Evolutionary conservation across 2,113 vertebrate species (phyloP), one percentile per base, ranked within the genome.

Genomic region (Eudyptes chrysolophus): DNA sequence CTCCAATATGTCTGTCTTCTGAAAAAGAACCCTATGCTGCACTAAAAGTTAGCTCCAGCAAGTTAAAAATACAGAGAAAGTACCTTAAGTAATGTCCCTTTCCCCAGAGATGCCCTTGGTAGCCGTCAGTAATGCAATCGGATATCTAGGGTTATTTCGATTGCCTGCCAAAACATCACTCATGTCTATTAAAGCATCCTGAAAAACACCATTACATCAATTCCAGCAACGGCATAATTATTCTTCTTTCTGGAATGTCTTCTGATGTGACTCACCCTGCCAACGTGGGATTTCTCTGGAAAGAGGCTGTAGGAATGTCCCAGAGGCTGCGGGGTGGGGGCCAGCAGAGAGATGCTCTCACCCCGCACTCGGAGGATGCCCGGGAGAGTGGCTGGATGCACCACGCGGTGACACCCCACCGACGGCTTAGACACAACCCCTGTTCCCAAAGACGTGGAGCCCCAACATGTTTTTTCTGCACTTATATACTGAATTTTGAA

Each of bases 121-220:
- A 97, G 97, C 93, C 94, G 97, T 97, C 95, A 68, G 90, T 96
- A 97, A 97, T 79, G 92, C 96, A 98, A 97, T 97, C 96, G 97
- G 97, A 97, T 97, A 98, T 96, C 94, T 92, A 96, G 96, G 95
- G 96, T 94, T 97, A 95, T 92, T 98, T 97, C 94, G n/a, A 93
- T 78, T 95, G 97, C 91, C 96, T 98, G 97, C 97, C 97, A 98
- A 98, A 98, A 97, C 94, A 98, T 97, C 95, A 94, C 97, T 98
- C 97, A 97, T 72, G 84, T 97, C 97, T 98, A 97, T 95, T 97
- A 98, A 98, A 98, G 96, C 96, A 97, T 98, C 97, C 96, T 97
- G 95, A 97, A 98, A 98, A 99, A 98, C 92, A 98, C 92, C 95
- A 98, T 98, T 98, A 98, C 98, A 98, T 98, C 98, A 98, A 98